Conservation (phyloP, 2,113 vertebrate genomes). For the Callaeas wilsoni region DNA sequence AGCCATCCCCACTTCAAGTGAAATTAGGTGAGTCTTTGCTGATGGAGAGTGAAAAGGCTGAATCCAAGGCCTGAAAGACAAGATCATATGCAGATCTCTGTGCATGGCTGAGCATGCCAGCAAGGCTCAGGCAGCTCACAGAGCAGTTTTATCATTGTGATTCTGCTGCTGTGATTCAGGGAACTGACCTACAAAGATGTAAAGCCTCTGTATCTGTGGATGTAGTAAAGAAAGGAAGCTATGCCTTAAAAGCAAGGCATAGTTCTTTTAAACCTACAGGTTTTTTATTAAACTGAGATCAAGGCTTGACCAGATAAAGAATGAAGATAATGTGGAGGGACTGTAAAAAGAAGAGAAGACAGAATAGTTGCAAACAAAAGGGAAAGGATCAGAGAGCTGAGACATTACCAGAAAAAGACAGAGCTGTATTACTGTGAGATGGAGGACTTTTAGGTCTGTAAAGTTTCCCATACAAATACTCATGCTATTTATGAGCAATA, state of each 20-base stretch:
- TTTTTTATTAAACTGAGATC: not conserved
- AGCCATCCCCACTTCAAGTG: slow-evolving; percentile 93
- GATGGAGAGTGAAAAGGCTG: not conserved
- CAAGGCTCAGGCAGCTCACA: not conserved
- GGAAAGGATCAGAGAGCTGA: not conserved
- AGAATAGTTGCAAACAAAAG: not conserved
- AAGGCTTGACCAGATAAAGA: not conserved
- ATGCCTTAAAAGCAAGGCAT: not conserved
- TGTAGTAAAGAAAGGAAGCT: not conserved
- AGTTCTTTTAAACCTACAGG: not conserved
- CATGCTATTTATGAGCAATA: not conserved
- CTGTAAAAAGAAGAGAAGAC: not conserved
- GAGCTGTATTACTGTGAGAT: not conserved
- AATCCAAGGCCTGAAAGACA: not conserved
- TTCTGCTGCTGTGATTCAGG: not conserved
- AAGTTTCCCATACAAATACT: not conserved
- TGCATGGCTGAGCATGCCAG: not conserved
- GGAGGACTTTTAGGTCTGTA: not conserved
- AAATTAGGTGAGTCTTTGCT: slow-evolving; percentile 87
- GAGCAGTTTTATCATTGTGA: not conserved
- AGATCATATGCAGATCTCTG: accelerated
- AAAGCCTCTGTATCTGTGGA: not conserved
- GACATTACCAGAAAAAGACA: not conserved
- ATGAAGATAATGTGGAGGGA: not conserved
- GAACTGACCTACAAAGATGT: not conserved